Base-by-base conservation (phyloP, 2,797 vertebrate species). In the Phoebastria nigripes region DNA sequence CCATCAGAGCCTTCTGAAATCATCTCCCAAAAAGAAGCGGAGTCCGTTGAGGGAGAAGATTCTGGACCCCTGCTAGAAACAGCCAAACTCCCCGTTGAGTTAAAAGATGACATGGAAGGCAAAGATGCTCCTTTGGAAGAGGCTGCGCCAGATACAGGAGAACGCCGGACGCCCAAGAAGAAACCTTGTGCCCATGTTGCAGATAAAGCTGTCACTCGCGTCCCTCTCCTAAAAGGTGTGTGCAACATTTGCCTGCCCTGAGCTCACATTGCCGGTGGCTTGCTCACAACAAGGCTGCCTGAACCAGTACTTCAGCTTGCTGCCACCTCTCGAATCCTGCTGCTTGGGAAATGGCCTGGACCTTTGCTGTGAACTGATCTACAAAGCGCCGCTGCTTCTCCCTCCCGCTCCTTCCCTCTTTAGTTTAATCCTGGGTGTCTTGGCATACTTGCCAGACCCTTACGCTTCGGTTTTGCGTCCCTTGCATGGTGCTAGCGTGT, bases 221-320 rank as follows among this genome's bases (percentile, higher is more conserved):
- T 98, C 70, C 98, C 98, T 65, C 96, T 97, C 77, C 96, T 94
- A 44, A 98, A 97, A 98, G 98, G 98, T 98, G 97, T 97, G 95
- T 95, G 92, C 51, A 20, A n/a, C 63, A 1, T 63, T 94, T 78
- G 54, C 87, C 87, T 88, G 78, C 73, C 85, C 86, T 28, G 55
- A 52, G 80, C 96, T 81, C 58, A 13, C 12, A 4, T 29, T 86
- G 95, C 59, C 6, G 12, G 85, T 20, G 46, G 71, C 77, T 55
- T 51, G 81, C 70, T 93, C 81, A 39, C 28, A 0, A 26, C 83
- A 39, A 41, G 83, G 94, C 96, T 97, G 91, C 72, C 72, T 89
- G 83, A 80, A 52, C 80, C 89, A 89, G 55, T 77, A 18, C 89
- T 54, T 46, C 97, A 85, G 96, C 97, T 95, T 95, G 93, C 39